A percentile compares a stretch with the other conserved stretches of the same genome.
phyloP scores from a whole-genome alignment of 2,797 vertebrate genomes.

The Loris lydekkerianus region DNA sequence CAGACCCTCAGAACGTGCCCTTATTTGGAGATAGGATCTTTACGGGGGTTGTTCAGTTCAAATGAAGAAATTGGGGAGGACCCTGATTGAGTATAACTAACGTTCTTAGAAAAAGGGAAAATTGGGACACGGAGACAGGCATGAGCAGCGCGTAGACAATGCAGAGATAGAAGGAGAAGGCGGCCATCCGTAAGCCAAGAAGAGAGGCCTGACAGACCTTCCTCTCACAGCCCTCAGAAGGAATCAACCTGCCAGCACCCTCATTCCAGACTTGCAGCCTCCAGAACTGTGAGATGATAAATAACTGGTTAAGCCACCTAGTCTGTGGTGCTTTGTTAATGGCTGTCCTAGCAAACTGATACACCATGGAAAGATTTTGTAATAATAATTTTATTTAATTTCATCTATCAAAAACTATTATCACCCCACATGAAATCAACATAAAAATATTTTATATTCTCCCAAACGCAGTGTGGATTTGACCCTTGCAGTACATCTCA shows the following conservation, averaged over 20 bases:
- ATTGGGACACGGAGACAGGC: background rate
- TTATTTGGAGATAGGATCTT: background rate
- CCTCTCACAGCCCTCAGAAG: background rate
- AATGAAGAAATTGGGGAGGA: background rate
- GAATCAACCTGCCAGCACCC: background rate
- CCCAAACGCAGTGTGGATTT: background rate
- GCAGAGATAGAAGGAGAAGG: background rate
- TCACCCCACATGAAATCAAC: background rate
- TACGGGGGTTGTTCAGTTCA: background rate
- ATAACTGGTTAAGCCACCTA: background rate
- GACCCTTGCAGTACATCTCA: background rate
- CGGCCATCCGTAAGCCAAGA: background rate
- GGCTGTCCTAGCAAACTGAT: background rate
- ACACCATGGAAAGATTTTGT: background rate
- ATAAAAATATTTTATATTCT: background rate
- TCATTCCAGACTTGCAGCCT: background rate
- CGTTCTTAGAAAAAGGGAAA: background rate
- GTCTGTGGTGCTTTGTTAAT: background rate
- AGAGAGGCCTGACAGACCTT: background rate
- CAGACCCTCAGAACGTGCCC: background rate
- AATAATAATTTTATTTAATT: background rate
- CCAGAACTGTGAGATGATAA: background rate
- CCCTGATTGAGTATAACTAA: background rate
- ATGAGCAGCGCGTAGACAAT: background rate
- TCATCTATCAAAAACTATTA: constrained; percentile 1